Base-by-base conservation (phyloP, 64 coral and sea anemone genomes). In the Trachythela sp. region DNA sequence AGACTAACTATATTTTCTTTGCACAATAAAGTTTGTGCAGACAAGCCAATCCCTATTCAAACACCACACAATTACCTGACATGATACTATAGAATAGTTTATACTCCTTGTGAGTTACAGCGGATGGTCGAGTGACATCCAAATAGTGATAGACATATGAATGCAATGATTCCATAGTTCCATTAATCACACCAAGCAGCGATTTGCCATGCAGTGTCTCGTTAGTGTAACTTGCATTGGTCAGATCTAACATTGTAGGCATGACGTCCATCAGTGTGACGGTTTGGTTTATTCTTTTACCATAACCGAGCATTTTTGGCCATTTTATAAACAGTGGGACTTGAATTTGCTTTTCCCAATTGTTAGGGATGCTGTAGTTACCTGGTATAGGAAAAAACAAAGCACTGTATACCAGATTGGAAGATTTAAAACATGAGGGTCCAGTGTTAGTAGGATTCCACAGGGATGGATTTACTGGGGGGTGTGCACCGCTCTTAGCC, bases 281-380 rank as follows among this genome's bases (percentile, higher is more conserved):
- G 45, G 94, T 75, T 20, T 89, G 64, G 24, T 91, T 86, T 59
- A 97, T 87, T 35, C 84, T 86, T 48, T 85, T 70, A 48, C 75
- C 70, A 42, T 64, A 51, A 54, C 30, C 38, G 5, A 97, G 15
- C 17, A 77, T 24, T 4, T 86, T 75, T 71, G 89, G 91, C 95
- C 95, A 97, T 80, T 86, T 88, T 51, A 97, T 85, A 48, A 97
- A 54, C 33, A 90, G 58, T 20, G 95, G 92, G 15, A 94, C 95
- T 87, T 87, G 84, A 35, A 94, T 70, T 17, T 83, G 54, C 50
- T 72, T 85, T 58, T 97, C 95, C 90, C 95, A 97, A 30, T 77
- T 36, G 39, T 49, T 58, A 58, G 40, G 84, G 39, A 75, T 90
- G 7, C 56, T 86, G 48, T 72, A 20, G 24, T 64, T 64, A 24